Conservation (phyloP, 1,140 invertebrate species). For the Thereuonema tuberculata region DNA sequence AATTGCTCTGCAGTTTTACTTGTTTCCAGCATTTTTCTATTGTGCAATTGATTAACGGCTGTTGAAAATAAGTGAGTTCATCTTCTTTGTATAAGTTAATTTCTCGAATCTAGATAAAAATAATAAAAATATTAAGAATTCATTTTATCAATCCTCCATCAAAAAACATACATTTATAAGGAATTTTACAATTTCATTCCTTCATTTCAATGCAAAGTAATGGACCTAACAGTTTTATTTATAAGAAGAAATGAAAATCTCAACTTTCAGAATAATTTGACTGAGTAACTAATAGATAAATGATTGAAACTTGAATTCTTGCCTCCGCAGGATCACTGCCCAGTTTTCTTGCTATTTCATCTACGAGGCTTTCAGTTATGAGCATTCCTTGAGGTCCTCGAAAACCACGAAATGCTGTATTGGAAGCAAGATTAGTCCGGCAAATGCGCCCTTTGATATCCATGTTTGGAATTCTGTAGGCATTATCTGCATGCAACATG, state of each 20-base stretch:
- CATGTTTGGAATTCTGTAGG: constrained; percentile 55
- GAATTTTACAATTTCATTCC: no score
- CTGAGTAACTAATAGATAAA: no score
- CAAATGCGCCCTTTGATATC: constrained; percentile 53
- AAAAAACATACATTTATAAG: no score
- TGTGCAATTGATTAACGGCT: constrained; percentile 57
- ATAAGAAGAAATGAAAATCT: background rate
- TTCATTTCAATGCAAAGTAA: no score
- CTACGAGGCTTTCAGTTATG: constrained; percentile 57
- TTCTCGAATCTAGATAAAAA: constrained; percentile 38
- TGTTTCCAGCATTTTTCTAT: constrained; percentile 68
- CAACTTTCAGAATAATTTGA: no score
- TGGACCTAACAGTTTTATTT: background rate
- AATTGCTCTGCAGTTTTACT: constrained; percentile 54
- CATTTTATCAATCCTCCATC: no score
- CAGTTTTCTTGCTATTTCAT: constrained; percentile 56
- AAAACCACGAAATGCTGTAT: constrained; percentile 81
- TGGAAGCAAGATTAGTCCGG: constrained; percentile 73
- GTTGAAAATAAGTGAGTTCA: constrained; percentile 62
- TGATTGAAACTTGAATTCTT: no score
- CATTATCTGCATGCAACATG: constrained; percentile 63
- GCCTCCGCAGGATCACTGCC: constrained; percentile 42
- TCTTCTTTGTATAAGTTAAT: constrained; percentile 73
- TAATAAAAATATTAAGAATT: background rate
- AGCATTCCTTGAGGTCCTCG: constrained; percentile 84